These are phyloP conservation scores for Ditylenchus dipsaci DNA, from an alignment of 1,140 invertebrate species.

Conservation along the genomic window DNA sequence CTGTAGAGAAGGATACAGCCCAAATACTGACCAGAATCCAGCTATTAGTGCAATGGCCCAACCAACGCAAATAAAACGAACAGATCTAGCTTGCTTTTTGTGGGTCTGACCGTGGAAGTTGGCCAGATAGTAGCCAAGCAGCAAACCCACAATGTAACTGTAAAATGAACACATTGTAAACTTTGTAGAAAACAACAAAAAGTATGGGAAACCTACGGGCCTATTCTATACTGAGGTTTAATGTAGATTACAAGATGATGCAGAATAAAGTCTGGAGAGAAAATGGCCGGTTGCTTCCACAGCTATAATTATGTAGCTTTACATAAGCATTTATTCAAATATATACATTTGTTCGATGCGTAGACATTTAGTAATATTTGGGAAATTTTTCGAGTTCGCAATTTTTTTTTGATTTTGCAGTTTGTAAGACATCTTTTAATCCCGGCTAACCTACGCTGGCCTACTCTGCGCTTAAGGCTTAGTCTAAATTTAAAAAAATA, in stretches of 20 bases:
- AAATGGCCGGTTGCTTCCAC: constrained; percentile 56
- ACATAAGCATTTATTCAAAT: no score
- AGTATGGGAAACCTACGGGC: constrained; percentile 45
- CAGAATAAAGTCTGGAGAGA: constrained; percentile 54
- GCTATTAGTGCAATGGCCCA: constrained; percentile 34
- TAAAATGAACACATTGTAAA: not conserved
- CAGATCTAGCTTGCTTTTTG: constrained; percentile 32
- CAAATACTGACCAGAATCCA: constrained; percentile 50
- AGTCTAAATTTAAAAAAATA: no score
- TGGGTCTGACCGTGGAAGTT: constrained; percentile 40
- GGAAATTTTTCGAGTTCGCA: no score
- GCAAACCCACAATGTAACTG: constrained; percentile 59
- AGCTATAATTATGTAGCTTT: constrained; percentile 25
- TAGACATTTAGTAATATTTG: no score
- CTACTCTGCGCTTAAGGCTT: no score
- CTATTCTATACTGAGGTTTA: constrained; percentile 61
- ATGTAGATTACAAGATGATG: constrained; percentile 60
- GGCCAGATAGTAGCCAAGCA: constrained; percentile 59
- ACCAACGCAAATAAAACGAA: constrained; percentile 29
- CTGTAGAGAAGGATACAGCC: constrained; percentile 55
- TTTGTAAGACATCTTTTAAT: no score
- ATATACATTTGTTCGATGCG: no score
- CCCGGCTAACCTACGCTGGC: no score
- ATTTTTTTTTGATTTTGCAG: no score
- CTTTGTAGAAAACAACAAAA: not conserved